Conservation (phyloP, 2,113 vertebrate genomes). For the Boulengeromyrus knoepffleri region DNA sequence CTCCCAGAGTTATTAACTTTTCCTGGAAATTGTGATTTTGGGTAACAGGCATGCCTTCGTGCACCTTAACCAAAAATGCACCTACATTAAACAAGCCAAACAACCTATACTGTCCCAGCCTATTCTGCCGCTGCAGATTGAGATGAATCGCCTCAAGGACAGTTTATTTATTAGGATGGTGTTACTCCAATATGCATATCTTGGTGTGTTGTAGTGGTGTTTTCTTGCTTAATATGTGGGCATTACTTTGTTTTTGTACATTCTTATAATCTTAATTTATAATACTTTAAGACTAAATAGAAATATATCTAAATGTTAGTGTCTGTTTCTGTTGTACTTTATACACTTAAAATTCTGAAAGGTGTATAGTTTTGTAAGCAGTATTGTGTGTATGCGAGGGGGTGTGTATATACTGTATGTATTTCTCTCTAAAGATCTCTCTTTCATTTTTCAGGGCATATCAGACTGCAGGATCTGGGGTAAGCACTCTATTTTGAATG, state of each 20-base stretch:
- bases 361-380: not conserved
- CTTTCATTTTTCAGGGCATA: slow-evolving; percentile 35
- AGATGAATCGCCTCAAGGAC: not conserved
- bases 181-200: not conserved
- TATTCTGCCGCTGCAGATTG: not conserved
- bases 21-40: not conserved
- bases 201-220: not conserved
- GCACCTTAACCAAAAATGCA: not conserved
- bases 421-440: not conserved
- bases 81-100: not conserved
- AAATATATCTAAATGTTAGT: not conserved
- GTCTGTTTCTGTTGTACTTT: not conserved
- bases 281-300: not conserved
- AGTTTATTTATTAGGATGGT: not conserved
- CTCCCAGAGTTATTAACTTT: not conserved
- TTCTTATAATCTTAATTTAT: not conserved
- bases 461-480: slow-evolving; percentile 41
- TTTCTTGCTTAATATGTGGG: not conserved
- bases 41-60: not conserved
- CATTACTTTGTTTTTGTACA: not conserved
- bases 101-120: not conserved
- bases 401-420: not conserved
- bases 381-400: not conserved
- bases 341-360: not conserved
- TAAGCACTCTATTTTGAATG: not conserved